Evolutionary conservation across 2,797 vertebrate genomes (phyloP), one percentile per base, ranked within the genome.

Genomic region (Phalanger gymnotis): DNA sequence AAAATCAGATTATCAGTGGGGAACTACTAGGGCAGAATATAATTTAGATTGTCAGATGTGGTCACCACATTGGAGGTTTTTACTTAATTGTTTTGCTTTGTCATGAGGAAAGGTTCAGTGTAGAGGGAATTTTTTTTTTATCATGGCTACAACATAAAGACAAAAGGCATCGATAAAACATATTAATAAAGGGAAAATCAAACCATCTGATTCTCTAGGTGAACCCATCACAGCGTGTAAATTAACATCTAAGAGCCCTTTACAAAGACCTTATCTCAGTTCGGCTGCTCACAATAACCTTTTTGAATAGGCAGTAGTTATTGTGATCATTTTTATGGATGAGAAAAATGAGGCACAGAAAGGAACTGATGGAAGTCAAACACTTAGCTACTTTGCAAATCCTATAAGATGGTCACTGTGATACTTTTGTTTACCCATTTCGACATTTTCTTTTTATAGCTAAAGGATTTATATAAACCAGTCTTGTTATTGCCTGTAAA

Each of bases 381-480:
- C 40, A 87, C 25, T 47, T 87, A 51, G 73, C 22, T 87, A 47
- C 34, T 87, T 87, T 34, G 31, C 31, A 11, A 90, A 95, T 73
- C 4, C 90, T 95, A 52, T 90, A 97, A 53, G 53, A 93, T 0
- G 95, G 5, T 34, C 56, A 94, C 27, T 73, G 92, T 94, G 51
- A 89, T 97, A 90, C 94, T 96, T 96, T 93, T 96, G 47, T 96
- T 98, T 96, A 95, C 54, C 90, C 6, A 91, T 95, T 95, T 58
- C 27, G 0, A 0, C 94, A 97, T 96, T 53, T 91, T 94, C 57
- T 10, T 0, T 94, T 96, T 95, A 94, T 96, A 97, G 96, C 53
- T 93, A 51, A 93, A 54, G 94, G 94, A 96, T 91, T 92, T 92
- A 51, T 47, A 89, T 91, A 96, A 98, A 97, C 91, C 91, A 90